Conservation (phyloP, 2,113 vertebrate genomes). For the Indicator indicator region DNA sequence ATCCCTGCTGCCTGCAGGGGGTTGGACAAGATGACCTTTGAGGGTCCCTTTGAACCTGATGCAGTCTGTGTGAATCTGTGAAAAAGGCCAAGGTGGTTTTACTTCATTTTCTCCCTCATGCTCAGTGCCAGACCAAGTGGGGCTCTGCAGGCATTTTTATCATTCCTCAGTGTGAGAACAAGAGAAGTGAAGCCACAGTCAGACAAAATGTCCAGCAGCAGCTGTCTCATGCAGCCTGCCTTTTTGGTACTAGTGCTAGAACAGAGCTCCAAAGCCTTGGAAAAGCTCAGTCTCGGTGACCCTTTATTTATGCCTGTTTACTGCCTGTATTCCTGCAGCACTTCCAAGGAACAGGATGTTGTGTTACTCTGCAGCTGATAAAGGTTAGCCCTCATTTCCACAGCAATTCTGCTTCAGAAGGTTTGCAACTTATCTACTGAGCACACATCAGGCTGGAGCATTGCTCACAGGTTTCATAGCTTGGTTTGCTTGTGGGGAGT, state of each 20-base stretch:
- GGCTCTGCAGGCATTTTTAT: not conserved
- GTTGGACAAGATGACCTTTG: too few species aligned
- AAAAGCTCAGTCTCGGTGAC: not conserved
- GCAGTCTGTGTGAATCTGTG: too few species aligned
- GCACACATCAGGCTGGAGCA: accelerated
- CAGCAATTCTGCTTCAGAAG: not conserved
- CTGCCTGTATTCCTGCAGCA: not conserved
- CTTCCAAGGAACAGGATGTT: accelerated
- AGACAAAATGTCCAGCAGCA: not conserved
- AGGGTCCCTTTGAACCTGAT: too few species aligned
- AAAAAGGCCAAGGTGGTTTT: not conserved
- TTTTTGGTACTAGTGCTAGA: not conserved
- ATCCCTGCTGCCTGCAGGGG: too few species aligned
- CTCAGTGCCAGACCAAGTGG: not conserved
- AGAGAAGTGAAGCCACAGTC: not conserved
- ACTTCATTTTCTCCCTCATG: not conserved
- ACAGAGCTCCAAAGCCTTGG: not conserved
- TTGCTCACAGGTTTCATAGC: not conserved
- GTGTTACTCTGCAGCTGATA: not conserved
- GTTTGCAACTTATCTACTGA: not conserved
- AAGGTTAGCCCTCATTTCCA: not conserved
- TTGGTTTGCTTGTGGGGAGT: not conserved
- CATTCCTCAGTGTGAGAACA: not conserved
- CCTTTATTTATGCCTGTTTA: not conserved
- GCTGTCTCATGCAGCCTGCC: not conserved